Base-by-base conservation (phyloP, 2,888 invertebrate genomes). In the Gari tellinella region DNA sequence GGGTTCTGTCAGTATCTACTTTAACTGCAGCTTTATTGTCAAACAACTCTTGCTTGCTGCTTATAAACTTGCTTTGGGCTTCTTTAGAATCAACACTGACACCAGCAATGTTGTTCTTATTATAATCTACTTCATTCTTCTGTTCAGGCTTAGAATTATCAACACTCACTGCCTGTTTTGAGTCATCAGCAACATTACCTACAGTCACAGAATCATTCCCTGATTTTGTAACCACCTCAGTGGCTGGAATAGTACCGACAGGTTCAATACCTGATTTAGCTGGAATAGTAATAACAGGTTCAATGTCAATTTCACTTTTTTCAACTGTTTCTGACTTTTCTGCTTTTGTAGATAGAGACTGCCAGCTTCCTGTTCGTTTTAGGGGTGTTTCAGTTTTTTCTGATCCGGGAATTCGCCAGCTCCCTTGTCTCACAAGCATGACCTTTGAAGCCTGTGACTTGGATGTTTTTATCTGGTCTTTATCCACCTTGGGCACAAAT, bases 291-390 rank as follows among this genome's bases (percentile, higher is more conserved):
- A 4, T 19, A 17, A 43, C 43, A 17, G 43, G n/a, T 43, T 43
- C 19, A 43, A 8, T 43, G 4, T 43, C 43, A 43, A 5, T 3
- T 17, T 17, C 15, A 17, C 19, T 14, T 17, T 15, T 17, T 43
- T 5, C 43, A 8, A 5, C 43, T 43, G 43, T 7, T 31, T 26
- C 17, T 51, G 25, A 51, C 25, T 51, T 23, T 51, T 51, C 25
- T 23, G 23, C 25, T 5, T 51, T 31, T 51, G 21, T 17, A 26
- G 26, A 51, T 4, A 10, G 26, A 51, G 23, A 53, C 40, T 70
- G 68, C 37, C 79, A 78, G 57, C 77, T 81, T 52, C 73, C 80
- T 56, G 77, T 72, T 40, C 80, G 51, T 41, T 72, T 70, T 2
- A 82, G 55, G 25, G 68, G 17, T 4, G 60, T 31, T 10, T 49